phyloP scores from a whole-genome alignment of 2,888 invertebrate genomes.

The Drosophila parthenogenetica region DNA sequence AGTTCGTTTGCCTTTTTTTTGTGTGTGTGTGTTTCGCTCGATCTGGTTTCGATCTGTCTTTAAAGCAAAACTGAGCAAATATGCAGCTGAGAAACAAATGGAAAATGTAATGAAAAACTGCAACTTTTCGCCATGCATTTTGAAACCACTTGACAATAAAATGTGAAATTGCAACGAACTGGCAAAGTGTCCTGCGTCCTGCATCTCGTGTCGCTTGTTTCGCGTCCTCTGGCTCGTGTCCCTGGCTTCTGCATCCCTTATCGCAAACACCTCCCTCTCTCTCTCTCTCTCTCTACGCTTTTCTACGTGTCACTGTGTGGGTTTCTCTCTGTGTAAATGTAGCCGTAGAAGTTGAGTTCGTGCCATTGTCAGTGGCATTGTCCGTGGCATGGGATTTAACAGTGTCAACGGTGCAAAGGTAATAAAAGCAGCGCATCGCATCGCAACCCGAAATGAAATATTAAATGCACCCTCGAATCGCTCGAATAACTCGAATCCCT shows the following conservation, averaged over 20 bases:
- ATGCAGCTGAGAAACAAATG: slow-evolving; percentile 12
- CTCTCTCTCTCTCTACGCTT: too few relatives aligned
- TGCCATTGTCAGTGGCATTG: slow-evolving; percentile 62
- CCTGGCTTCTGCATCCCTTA: not conserved
- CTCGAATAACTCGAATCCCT: slow-evolving; percentile 5
- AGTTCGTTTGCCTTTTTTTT: slow-evolving; percentile 49
- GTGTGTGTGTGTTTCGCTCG: not conserved
- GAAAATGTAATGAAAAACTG: slow-evolving; percentile 25
- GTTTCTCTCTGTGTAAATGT: slow-evolving; percentile 45
- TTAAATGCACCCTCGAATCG: slow-evolving; percentile 68
- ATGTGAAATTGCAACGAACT: slow-evolving; percentile 62
- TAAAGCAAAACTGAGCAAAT: slow-evolving; percentile 30
- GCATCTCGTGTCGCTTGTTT: not conserved
- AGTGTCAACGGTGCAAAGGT: slow-evolving; percentile 74
- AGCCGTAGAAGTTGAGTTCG: slow-evolving; percentile 27
- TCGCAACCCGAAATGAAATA: slow-evolving; percentile 69
- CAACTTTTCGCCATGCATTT: slow-evolving; percentile 56
- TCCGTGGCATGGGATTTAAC: slow-evolving; percentile 61
- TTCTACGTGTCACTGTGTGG: not conserved
- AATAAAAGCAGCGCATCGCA: slow-evolving; percentile 71
- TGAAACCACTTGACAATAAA: slow-evolving; percentile 76
- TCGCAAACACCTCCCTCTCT: not conserved
- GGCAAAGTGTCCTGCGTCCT: slow-evolving; percentile 43
- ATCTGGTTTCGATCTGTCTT: slow-evolving; percentile 11
- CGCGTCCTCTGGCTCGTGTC: not conserved